Evolutionary conservation across 1,140 invertebrate genomes (phyloP).

Genomic region (Brachionus sp.): DNA sequence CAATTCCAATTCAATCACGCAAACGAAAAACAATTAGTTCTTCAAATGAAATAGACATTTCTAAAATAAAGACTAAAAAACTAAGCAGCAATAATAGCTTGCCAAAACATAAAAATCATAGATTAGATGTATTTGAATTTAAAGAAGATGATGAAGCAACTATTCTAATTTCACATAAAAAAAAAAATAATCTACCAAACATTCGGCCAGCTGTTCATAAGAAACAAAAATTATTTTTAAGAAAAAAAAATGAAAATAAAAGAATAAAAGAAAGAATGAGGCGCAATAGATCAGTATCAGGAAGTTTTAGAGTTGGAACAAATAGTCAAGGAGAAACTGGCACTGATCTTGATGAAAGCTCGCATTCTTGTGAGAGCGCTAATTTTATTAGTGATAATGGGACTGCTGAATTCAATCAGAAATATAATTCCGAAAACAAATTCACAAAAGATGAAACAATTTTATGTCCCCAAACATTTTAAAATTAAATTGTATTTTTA

Average conservation of each 20-base stretch:
- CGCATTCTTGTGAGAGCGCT: background rate
- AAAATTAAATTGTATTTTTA: background rate
- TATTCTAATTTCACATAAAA: background rate
- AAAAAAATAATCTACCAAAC: background rate
- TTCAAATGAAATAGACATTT: background rate
- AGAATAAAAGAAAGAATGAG: background rate
- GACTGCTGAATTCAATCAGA: background rate
- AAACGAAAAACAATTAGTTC: background rate
- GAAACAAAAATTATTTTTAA: background rate
- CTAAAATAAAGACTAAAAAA: background rate
- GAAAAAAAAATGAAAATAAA: background rate
- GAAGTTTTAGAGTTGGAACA: background rate
- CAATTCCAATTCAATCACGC: background rate
- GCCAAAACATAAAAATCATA: background rate
- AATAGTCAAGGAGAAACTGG: slow-evolving; percentile 35
- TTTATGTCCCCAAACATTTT: background rate
- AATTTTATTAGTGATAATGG: background rate
- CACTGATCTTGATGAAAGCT: slow-evolving; percentile 20
- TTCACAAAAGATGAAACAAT: background rate
- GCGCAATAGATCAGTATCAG: background rate
- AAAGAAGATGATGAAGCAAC: background rate
- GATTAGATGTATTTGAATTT: slow-evolving; percentile 33
- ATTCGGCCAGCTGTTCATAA: background rate
- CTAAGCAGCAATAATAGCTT: background rate
- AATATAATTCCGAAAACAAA: background rate